Evolutionary conservation across 1,140 invertebrate species (phyloP).

Genomic region (Chymomyza costata): DNA sequence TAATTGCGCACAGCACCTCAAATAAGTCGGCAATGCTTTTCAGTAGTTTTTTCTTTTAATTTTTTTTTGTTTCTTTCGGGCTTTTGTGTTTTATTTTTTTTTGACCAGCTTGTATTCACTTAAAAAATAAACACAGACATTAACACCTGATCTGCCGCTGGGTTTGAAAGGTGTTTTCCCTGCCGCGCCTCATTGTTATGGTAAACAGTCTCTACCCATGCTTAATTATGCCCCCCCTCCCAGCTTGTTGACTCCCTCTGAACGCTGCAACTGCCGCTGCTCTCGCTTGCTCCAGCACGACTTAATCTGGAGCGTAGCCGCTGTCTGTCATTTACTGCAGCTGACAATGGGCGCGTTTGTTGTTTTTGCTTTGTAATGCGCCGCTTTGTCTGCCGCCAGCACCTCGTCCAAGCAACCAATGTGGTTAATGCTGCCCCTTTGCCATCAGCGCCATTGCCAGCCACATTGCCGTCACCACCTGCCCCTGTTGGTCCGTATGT

Average conservation of each 20-base stretch:
- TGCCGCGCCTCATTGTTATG: conserved; percentile 56
- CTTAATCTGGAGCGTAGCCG: conserved; percentile 61
- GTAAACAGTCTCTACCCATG: conserved; percentile 54
- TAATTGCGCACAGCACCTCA: conserved; percentile 52
- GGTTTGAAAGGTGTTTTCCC: conserved; percentile 58
- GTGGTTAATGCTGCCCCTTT: too few species aligned
- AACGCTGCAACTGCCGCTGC: conserved; percentile 29
- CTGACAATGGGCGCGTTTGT: conserved; percentile 26
- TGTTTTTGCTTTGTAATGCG: conserved; percentile 56
- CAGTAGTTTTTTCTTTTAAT: conserved; percentile 2
- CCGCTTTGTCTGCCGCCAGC: conserved; percentile 18
- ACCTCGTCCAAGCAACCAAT: neutral
- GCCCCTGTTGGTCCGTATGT: too few species aligned
- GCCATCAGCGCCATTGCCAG: conserved; percentile 1
- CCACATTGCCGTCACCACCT: conserved; percentile 12
- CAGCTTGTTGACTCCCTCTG: conserved; percentile 14
- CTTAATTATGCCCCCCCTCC: neutral
- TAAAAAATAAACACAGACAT: conserved; percentile 66
- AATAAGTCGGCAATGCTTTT: conserved; percentile 42
- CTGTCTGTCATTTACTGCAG: conserved; percentile 36
- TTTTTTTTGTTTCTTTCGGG: neutral
- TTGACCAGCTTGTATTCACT: conserved; percentile 29
- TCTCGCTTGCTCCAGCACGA: neutral
- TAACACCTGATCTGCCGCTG: conserved; percentile 59
- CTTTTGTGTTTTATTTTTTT: too few species aligned